Evolutionary conservation across 2,797 vertebrate genomes (phyloP), one percentile per base, ranked within the genome.

Genomic region (Lindbergichthys nudifrons): DNA sequence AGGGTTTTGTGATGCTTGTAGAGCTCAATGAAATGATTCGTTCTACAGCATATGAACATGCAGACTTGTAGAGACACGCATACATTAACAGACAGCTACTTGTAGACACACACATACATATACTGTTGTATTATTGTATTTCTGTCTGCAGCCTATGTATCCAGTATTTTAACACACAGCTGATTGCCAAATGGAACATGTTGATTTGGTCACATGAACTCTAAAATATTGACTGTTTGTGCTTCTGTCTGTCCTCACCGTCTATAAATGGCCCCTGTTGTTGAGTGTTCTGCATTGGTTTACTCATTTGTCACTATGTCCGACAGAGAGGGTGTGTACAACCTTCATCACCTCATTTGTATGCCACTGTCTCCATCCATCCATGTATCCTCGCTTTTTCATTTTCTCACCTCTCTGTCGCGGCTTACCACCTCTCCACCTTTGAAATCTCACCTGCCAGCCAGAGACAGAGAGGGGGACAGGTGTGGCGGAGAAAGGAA

Each of bases 401-500:
- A 12, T 72, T 39, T 71, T 39, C 41, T 32, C n/a, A 30, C 50
- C n/a, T 39, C 46, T 64, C 45, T 53, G 42, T 65, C 39, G 26
- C 12, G 11, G 70, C 56, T 64, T 59, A 46, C 46, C 51, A 53
- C 47, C 12, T 63, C 56, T 65, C 46, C 47, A 43, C 48, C 47
- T 56, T 42, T 30, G 39, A 84, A 75, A 70, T 61, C 48, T 42
- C 58, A 57, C 78, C 70, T 5, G 7, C 52, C 64, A 52, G 60
- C 69, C 63, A 50, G 41, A 70, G 54, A 60, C 56, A 46, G 53
- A 69, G 18, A 54, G 32, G 53, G 30, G 9, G 69, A 57, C 71
- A 56, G 72, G 80, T 87, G 83, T 75, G 84, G 77, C 53, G 42
- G 50, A 63, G 61, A 66, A 64, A 65, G 48, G 48, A 68, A 30